Evolutionary conservation across 2,113 vertebrate genomes (phyloP), one percentile per base, ranked within the genome.

Genomic region (Caracal caracal): DNA sequence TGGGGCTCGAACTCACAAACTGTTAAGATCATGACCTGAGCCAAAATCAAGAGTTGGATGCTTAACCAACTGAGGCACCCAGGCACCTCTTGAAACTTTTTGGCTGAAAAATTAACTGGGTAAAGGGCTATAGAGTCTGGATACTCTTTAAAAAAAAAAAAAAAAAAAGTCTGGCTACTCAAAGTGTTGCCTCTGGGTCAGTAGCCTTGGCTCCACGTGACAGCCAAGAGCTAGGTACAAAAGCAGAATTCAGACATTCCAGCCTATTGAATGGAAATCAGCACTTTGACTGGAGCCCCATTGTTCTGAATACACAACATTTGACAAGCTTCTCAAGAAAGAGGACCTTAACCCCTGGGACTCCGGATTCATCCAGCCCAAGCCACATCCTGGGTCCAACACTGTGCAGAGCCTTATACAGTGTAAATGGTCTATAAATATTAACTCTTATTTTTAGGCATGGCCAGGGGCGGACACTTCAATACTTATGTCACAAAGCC

Each of bases 391-490:
- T 16, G 11, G 24, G 66, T n/a, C 51, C 24, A n/a, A 28, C n/a
- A 37, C 3, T 90, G 75, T 33, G 20, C 7, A 65, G 11, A 30
- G 16, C 6, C 37, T 71, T 70, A 1, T 6, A 63, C 56, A 40
- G 19, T n/a, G 10, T 20, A 30, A 56, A 22, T 47, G 7, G 26
- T 11, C 17, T 16, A 3, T 30, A 26, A 33, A 24, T 30, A 26
- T 10, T 35, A 26, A 59, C 16, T 37, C 16, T 6, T 15, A 17
- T 47, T n/a, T 43, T 26, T 70, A 4, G 10, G 9, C 3, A 61
- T 4, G 3, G 3, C 0, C 10, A 53, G 53, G 47, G 78, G 35
- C 22, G 17, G 4, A 4, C 13, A 19, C 1, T 26, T 24, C 2
- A 68, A 70, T 88, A 3, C 11, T 53, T 49, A 10, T 10, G 1